A percentile compares a stretch with the other conserved stretches of the same genome.
Evolutionary conservation across 2,113 vertebrate genomes (phyloP).

Genomic region (Turnix velox): DNA sequence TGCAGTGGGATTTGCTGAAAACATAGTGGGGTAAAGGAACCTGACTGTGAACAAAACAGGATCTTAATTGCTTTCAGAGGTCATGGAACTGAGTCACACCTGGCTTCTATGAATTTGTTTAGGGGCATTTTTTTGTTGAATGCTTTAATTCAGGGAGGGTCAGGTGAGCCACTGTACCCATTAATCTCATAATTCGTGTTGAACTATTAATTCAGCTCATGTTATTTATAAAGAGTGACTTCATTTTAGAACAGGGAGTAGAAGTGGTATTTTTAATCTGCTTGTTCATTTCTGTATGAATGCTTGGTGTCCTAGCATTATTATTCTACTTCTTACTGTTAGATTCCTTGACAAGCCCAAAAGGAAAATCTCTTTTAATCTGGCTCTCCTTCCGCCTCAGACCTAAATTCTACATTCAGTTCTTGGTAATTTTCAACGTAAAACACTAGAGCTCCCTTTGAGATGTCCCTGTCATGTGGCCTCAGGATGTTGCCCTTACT

Average conservation of each 20-base stretch:
- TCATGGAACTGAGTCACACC: rapidly evolving
- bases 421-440: background rate
- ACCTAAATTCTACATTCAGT: background rate
- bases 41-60: background rate
- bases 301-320: background rate
- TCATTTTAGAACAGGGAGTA: background rate
- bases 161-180: background rate
- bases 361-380: background rate
- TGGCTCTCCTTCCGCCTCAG: background rate
- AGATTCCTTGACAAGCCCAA: background rate
- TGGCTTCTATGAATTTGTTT: background rate
- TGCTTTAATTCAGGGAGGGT: background rate
- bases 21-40: background rate
- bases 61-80: background rate
- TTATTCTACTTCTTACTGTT: background rate
- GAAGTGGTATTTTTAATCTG: background rate
- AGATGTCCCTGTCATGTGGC: background rate
- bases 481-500: background rate
- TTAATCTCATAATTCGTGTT: background rate
- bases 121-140: background rate
- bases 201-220: background rate
- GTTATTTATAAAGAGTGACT: background rate
- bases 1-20: background rate
- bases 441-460: background rate
- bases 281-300: background rate